Conservation (phyloP, 2,113 vertebrate species). For the Recurvirostra avosetta region DNA sequence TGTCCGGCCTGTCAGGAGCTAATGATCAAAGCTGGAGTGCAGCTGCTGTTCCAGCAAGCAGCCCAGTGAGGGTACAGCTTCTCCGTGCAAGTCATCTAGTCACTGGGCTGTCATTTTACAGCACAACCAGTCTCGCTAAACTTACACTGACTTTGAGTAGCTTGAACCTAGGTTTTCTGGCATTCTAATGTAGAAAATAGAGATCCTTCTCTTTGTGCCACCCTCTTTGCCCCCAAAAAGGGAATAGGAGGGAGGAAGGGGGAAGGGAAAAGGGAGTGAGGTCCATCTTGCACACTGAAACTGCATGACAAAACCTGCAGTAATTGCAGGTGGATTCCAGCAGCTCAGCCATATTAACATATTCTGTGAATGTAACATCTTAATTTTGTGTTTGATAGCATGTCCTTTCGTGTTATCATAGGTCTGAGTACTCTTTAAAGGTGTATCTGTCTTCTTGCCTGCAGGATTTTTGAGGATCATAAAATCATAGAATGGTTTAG, state of each 20-base stretch:
- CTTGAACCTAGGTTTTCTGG: background rate
- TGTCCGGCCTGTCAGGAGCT: background rate
- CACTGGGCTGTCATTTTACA: background rate
- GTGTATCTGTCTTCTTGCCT: background rate
- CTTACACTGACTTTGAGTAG: background rate
- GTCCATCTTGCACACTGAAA: background rate
- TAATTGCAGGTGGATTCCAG: background rate
- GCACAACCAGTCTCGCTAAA: background rate
- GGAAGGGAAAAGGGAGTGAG: too few species aligned
- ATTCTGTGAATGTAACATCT: background rate
- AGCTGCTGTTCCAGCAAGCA: background rate
- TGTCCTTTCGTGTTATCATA: background rate
- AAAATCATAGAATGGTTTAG: too few species aligned
- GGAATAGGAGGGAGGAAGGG: too few species aligned
- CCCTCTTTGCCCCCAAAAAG: background rate
- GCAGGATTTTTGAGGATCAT: background rate
- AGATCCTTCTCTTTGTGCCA: background rate
- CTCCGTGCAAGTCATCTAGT: background rate
- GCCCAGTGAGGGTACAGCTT: background rate
- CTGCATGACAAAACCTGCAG: accelerated
- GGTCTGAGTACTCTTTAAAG: background rate
- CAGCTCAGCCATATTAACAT: background rate
- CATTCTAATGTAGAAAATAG: background rate
- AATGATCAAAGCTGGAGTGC: background rate
- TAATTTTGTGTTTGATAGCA: background rate